Conservation (phyloP, 2,797 vertebrate species). For the Eleutherodactylus coqui region DNA sequence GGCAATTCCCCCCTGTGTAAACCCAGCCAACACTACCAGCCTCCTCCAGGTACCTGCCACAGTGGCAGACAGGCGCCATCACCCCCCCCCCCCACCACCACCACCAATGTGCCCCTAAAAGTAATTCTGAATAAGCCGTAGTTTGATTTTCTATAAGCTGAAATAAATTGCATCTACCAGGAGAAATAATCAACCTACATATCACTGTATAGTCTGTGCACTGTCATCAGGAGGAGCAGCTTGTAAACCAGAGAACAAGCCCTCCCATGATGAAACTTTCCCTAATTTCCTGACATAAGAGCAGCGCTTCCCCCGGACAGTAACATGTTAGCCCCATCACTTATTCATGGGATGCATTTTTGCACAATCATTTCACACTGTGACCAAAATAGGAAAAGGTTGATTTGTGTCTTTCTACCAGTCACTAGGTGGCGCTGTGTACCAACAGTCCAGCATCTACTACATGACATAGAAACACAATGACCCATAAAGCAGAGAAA, state of each 20-base stretch:
- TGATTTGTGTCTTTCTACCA: background rate
- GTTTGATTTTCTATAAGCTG: background rate
- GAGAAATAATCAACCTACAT: background rate
- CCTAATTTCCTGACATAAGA: background rate
- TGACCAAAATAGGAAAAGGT: background rate
- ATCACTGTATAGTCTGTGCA: no score
- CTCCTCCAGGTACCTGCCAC: no score
- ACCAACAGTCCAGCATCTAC: background rate
- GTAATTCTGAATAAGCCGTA: background rate
- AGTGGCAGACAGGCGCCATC: background rate
- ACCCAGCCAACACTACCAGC: no score
- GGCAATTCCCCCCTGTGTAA: no score
- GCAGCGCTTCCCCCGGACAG: background rate
- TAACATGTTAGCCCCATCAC: background rate
- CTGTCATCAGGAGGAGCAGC: no score
- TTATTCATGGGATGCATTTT: background rate
- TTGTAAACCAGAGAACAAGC: no score
- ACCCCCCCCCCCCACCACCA: background rate
- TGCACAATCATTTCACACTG: background rate
- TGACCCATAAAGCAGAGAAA: background rate
- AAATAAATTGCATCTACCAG: background rate
- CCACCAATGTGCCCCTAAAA: background rate
- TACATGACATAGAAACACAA: background rate
- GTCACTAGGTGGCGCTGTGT: conserved; percentile 55
- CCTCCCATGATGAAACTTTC: no score